Evolutionary conservation across 2,797 vertebrate genomes (phyloP), one percentile per base, ranked within the genome.

Genomic region (Urosaurus nigricauda): DNA sequence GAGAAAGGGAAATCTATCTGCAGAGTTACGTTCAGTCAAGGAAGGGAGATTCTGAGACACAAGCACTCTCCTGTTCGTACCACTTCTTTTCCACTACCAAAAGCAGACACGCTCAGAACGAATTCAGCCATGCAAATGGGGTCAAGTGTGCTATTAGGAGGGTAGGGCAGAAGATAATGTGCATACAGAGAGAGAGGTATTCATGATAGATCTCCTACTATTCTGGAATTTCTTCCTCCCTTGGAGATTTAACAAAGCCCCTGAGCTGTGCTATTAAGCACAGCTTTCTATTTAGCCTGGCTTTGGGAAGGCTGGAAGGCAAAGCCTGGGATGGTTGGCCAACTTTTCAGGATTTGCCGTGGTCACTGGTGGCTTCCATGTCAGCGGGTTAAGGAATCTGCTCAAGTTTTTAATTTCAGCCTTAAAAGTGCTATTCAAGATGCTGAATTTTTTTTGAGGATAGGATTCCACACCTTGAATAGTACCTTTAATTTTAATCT

Each of bases 1-100:
- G 70, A n/a, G 29, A 47, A 17, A 90, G 90, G 7, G 5, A 53
- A 93, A 90, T 86, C 35, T 86, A 60, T 88, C 81, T 74, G 35
- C 37, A 63, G 79, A 68, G 32, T 60, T 87, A 73, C 79, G 71
- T 65, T 92, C 65, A n/a, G 88, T 71, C 56, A 53, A 70, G 0
- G 88, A 90, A 47, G 29, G 88, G 88, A 82, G 73, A 92, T 51
- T 35, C 8, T 2, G 40, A 12, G 82, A 82, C 56, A n/a, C 88
- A 79, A 26, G 6, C 12, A 19, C 53, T 60, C 32, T 65, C 51
- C 40, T 83, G 1, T 73, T n/a, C n/a, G 24, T 71, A 78, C 35
- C 65, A 2, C 40, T 35, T 68, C 43, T n/a, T 80, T 86, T 75
- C 88, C 53, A 73, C 91, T 88, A 83, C 83, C 80, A 71, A 79